Evolutionary conservation across 2,797 vertebrate species (phyloP), one percentile per base, ranked within the genome.

Genomic region (Cirrhinus molitorella): DNA sequence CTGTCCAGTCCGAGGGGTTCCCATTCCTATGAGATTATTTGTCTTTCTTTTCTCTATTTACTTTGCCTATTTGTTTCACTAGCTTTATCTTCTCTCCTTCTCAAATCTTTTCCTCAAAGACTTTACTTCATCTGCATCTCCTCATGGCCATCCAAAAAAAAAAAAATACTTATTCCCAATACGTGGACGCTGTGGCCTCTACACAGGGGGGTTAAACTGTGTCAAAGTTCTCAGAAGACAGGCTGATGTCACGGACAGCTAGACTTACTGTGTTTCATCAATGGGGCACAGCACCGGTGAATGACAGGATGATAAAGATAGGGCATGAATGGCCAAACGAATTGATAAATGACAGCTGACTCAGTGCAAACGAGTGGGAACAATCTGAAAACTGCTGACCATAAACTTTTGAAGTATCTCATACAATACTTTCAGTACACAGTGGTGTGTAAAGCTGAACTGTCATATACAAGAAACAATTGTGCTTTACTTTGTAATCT

Each of bases 41-140:
- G 77, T 87, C 75, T 89, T 85, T 88, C 80, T 86, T 87, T 81
- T 86, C 59, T 74, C 75, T 66, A 76, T 85, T 87, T 87, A 85
- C 85, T 85, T 87, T 63, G 82, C 68, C 59, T 80, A 85, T 82
- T 87, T 86, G 89, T 88, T 85, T 88, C 85, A 87, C 66, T 71
- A 82, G 81, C 81, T 83, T 87, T 75, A 84, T 80, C 79, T 85
- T 80, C 79, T 55, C 74, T 67, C 66, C 79, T 70, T 85, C 83
- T 81, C 78, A 81, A 73, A 79, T 81, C 76, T 86, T 86, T 79
- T 79, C 47, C 68, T 88, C 67, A 76, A 78, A 85, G 70, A 80
- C 81, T 84, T 85, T 86, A 74, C 82, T 71, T 51, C 47, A 88
- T 83, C 86, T 87, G 82, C 79, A 84, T 85, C 77, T 72, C 79